A percentile compares a stretch with the other conserved stretches of the same genome.
phyloP scores from a whole-genome alignment of 2,113 vertebrate genomes.

The Octodon degus region DNA sequence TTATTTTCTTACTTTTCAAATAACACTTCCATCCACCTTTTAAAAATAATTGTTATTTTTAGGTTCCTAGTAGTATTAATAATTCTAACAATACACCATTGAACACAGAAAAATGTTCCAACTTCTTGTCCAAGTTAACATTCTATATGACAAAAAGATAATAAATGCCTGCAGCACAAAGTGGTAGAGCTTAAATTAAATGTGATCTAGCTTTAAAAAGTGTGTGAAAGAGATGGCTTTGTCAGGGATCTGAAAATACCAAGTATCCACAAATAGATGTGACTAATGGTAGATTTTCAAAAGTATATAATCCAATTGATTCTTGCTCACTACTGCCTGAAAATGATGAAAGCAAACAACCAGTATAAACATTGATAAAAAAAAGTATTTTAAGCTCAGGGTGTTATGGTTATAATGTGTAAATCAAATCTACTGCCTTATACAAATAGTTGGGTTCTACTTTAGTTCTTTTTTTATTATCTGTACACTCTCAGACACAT shows the following conservation, averaged over 20 bases:
- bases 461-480: background rate
- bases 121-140: slow-evolving; percentile 59
- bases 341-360: slow-evolving; percentile 45
- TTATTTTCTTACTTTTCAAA: slow-evolving; percentile 48
- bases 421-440: slow-evolving; percentile 3
- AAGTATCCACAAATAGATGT: slow-evolving; percentile 10
- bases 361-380: slow-evolving; percentile 10
- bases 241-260: slow-evolving; percentile 20
- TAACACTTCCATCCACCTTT: background rate
- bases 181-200: slow-evolving; percentile 63
- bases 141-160: slow-evolving; percentile 56
- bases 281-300: slow-evolving; percentile 7
- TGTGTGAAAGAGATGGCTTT: slow-evolving; percentile 18
- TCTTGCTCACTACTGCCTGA: background rate
- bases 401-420: background rate
- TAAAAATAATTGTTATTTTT: slow-evolving; percentile 16
- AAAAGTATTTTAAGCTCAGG: background rate
- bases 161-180: background rate
- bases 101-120: slow-evolving; percentile 6
- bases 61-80: slow-evolving; percentile 31
- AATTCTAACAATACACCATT: slow-evolving; percentile 55
- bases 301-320: slow-evolving; percentile 40
- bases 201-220: slow-evolving; percentile 41
- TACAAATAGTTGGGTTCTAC: background rate
- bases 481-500: background rate